phyloP scores from a whole-genome alignment of 2,888 invertebrate genomes.

The Aproaerema taeniolella region DNA sequence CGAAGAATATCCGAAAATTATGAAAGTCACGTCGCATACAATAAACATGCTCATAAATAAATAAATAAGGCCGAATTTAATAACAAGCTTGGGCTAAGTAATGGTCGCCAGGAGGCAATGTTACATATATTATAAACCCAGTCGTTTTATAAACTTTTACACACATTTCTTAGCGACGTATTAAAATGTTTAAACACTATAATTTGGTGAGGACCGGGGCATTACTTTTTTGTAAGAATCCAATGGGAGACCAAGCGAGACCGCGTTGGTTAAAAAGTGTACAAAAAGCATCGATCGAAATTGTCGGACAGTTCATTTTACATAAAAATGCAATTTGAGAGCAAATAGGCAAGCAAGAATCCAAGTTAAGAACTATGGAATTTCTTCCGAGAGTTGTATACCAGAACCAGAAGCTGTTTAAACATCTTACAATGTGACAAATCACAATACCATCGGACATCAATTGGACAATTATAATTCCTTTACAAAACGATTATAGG shows the following conservation, averaged over 20 bases:
- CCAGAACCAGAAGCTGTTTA: too few species aligned
- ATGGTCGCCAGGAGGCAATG: conserved; percentile 71
- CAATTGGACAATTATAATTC: conserved; percentile 10
- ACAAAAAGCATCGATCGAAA: conserved; percentile 9
- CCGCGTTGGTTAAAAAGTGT: conserved; percentile 22
- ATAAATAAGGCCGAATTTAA: conserved; percentile 74
- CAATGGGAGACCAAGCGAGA: conserved; percentile 35
- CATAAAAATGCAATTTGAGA: conserved; percentile 9
- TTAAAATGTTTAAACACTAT: conserved; percentile 73
- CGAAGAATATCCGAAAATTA: conserved; percentile 10
- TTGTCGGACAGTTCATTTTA: conserved; percentile 9
- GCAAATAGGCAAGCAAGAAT: conserved; percentile 9
- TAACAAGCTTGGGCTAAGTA: conserved; percentile 69
- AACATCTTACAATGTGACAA: too few species aligned
- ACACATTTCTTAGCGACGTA: conserved; percentile 68
- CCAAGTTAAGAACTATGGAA: too few species aligned
- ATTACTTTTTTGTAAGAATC: conserved; percentile 49
- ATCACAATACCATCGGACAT: too few species aligned
- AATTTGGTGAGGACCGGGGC: conserved; percentile 54
- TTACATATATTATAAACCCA: conserved; percentile 63
- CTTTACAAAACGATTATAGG: conserved; percentile 6
- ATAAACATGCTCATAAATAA: conserved; percentile 65
- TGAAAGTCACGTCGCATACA: conserved; percentile 21
- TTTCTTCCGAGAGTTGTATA: too few species aligned
- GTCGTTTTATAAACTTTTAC: conserved; percentile 64